Evolutionary conservation across 2,113 vertebrate species (phyloP).

Genomic region (Neogobius melanostomus): DNA sequence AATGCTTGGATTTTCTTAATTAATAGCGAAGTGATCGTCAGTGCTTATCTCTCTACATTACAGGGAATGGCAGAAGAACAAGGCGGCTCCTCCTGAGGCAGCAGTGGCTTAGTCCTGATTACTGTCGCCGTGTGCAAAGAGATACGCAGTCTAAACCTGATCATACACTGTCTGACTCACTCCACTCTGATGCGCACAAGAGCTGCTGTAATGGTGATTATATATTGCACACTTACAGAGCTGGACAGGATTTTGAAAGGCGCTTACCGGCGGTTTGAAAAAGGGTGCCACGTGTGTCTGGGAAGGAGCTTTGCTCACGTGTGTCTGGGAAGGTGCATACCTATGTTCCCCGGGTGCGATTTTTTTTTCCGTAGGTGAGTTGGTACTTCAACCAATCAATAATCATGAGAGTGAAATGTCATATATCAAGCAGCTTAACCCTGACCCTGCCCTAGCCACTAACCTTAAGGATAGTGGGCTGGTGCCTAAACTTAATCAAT

Average conservation of each 20-base stretch:
- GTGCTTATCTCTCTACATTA: slow-evolving; percentile 53
- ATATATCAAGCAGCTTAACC: too few relatives aligned
- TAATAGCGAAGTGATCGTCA: slow-evolving; percentile 53
- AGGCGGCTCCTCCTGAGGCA: slow-evolving; percentile 43
- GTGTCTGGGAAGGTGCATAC: too few relatives aligned
- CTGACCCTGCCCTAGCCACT: too few relatives aligned
- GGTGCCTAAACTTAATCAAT: too few relatives aligned
- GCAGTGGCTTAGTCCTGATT: slow-evolving; percentile 47
- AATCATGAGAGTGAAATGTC: too few relatives aligned
- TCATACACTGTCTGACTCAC: background rate
- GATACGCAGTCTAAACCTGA: slow-evolving; percentile 37
- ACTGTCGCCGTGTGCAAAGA: slow-evolving; percentile 35
- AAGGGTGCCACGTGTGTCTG: too few relatives aligned
- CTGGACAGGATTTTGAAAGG: background rate
- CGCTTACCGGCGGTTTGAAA: too few relatives aligned
- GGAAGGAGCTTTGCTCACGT: too few relatives aligned
- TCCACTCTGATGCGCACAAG: background rate
- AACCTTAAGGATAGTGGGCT: too few relatives aligned
- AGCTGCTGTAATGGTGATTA: background rate
- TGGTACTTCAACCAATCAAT: too few relatives aligned
- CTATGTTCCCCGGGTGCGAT: too few relatives aligned
- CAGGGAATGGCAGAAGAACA: slow-evolving; percentile 34
- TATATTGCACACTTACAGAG: background rate
- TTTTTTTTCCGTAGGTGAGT: too few relatives aligned
- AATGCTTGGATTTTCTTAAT: slow-evolving; percentile 46